A percentile compares a stretch with the other conserved stretches of the same genome.
Conservation (phyloP, 2,888 invertebrate species). For the Holacanthella duospinosa region DNA sequence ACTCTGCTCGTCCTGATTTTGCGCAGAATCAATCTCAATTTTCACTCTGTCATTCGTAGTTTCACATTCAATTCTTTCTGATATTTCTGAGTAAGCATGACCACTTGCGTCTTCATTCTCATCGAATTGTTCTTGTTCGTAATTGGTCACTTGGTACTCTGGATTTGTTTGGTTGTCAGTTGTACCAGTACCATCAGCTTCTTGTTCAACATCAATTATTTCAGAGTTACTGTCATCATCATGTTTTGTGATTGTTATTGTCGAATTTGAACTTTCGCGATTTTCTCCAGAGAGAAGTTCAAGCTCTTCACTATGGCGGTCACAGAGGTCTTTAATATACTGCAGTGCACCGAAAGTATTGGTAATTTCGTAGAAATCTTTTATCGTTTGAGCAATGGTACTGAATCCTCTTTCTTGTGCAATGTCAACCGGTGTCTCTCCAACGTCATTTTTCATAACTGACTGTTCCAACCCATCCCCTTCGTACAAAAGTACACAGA, state of each 20-base stretch:
- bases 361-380: conserved; percentile 30
- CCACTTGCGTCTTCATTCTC: not conserved
- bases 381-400: conserved; percentile 21
- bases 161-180: not conserved
- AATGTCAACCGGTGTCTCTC: conserved; percentile 28
- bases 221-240: not conserved
- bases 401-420: conserved; percentile 20
- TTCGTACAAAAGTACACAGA: conserved; percentile 28
- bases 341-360: conserved; percentile 23
- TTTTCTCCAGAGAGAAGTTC: not conserved
- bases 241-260: not conserved
- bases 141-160: not conserved
- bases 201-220: not conserved
- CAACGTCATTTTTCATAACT: conserved; percentile 21
- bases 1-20: not conserved
- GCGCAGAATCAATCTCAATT: not conserved
- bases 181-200: not conserved
- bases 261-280: not conserved
- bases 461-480: conserved; percentile 34
- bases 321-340: conserved; percentile 24
- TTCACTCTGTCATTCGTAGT: not conserved
- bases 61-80: too few species aligned
- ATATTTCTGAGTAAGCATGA: too few species aligned
- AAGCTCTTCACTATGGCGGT: conserved; percentile 1
- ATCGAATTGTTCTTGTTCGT: not conserved